Base-by-base conservation (phyloP, 2,113 vertebrate genomes). In the Copsychus sechellarum region DNA sequence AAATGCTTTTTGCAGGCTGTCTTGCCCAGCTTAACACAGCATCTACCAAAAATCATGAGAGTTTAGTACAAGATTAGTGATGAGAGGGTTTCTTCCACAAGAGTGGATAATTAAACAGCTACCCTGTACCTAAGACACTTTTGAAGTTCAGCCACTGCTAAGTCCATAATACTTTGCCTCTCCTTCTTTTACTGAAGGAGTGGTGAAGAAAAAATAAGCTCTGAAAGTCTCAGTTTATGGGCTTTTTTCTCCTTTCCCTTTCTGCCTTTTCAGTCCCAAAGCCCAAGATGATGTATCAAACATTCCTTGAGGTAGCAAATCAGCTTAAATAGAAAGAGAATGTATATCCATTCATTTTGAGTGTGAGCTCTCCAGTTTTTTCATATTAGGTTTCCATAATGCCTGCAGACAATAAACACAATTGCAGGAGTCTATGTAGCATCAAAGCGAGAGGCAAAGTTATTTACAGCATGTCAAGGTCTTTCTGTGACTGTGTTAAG, bases 401-500 rank as follows among this genome's bases (percentile, higher is more conserved):
- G 53, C 79, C 14, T 86, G 91, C n/a, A 72, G 92, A 98, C 97
- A 98, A 98, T 96, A 97, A 92, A 95, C 61, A 84, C 80, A 60
- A 77, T 74, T 97, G 57, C 22, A n/a, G 81, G 62, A 60, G 93
- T 79, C 76, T 60, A 47, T 89, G 96, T 26, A 70, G 91, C 95
- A 96, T 97, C 93, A 70, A 93, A 93, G 96, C 50, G 40, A 97
- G 93, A 97, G 95, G 94, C 92, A 67, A 93, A 51, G 88, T 74
- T 86, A 93, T 90, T 93, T 89, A 57, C 91, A 83, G 72, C 51
- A 67, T 96, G 97, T 98, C 98, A 98, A 98, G 98, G 98, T 97
- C 97, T 97, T 79, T 71, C 96, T 43, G 86, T 66, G 92, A 96
- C 67, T 56, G 94, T 80, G 50, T 76, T 51, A 88, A 94, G 95